Percentiles rank a stretch among this genome's conserved stretches.
Conservation (phyloP, 2,888 invertebrate genomes). For the Ernsta delagoae region DNA sequence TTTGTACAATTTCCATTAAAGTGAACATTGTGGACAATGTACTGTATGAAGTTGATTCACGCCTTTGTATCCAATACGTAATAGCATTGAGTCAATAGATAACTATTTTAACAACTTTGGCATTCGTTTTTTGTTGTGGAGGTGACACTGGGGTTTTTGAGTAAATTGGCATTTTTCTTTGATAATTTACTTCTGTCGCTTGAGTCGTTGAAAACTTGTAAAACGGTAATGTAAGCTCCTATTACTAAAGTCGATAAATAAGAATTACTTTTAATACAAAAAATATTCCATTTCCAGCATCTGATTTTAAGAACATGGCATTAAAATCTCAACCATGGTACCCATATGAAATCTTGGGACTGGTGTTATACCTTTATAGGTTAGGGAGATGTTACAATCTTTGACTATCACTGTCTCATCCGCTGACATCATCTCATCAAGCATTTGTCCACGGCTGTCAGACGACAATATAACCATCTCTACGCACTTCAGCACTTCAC, state of each 20-base stretch:
- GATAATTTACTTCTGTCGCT: neutral
- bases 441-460: constrained; percentile 66
- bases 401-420: constrained; percentile 58
- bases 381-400: constrained; percentile 16
- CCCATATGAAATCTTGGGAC: too few species aligned
- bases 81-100: constrained; percentile 58
- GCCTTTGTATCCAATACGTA: constrained; percentile 61
- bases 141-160: constrained; percentile 32
- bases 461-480: constrained; percentile 70
- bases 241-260: too few species aligned
- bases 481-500: constrained; percentile 70
- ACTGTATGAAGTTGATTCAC: constrained; percentile 55
- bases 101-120: constrained; percentile 60
- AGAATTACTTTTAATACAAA: too few species aligned
- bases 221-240: constrained; percentile 29
- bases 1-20: constrained; percentile 48
- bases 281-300: too few species aligned
- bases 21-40: constrained; percentile 51
- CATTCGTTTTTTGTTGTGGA: constrained; percentile 43
- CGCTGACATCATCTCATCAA: constrained; percentile 47
- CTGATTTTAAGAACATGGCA: too few species aligned
- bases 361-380: too few species aligned
- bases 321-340: too few species aligned
- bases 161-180: constrained; percentile 30
- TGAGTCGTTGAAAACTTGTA: neutral